A percentile compares a stretch with the other conserved stretches of the same genome.
Conservation (phyloP, 2,797 vertebrate genomes). For the Chaunax sp. region DNA sequence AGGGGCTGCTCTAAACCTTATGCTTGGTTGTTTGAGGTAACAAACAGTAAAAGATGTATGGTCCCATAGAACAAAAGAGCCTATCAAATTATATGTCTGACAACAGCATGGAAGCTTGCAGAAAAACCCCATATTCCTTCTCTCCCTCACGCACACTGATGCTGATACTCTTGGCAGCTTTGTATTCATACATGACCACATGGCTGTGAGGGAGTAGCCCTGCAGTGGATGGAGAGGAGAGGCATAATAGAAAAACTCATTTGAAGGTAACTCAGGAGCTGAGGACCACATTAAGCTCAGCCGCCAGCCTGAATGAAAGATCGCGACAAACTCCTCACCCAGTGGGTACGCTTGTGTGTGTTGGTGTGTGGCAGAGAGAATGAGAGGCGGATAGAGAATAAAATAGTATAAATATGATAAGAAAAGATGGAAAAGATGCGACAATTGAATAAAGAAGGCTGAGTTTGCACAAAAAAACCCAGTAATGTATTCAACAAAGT, state of each 20-base stretch:
- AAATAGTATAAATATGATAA: constrained; percentile 44
- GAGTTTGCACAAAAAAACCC: constrained; percentile 42
- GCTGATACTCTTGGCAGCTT: constrained; percentile 31
- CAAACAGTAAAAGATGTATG: background rate
- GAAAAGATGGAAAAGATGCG: constrained; percentile 42
- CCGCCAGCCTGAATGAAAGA: constrained; percentile 66
- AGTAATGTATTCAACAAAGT: constrained; percentile 38
- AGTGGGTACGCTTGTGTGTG: constrained; percentile 8
- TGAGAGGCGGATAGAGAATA: constrained; percentile 14
- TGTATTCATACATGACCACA: constrained; percentile 49
- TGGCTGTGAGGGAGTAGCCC: constrained; percentile 54
- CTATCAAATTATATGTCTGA: constrained; percentile 36
- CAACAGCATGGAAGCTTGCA: constrained; percentile 16
- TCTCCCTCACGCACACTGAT: constrained; percentile 17
- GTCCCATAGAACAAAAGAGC: constrained; percentile 8
- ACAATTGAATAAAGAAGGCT: constrained; percentile 46
- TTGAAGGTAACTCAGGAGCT: constrained; percentile 63
- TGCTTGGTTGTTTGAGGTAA: constrained; percentile 11
- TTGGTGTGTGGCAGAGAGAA: constrained; percentile 7
- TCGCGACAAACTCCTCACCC: constrained; percentile 49
- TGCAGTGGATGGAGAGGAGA: constrained; percentile 57
- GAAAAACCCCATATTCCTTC: background rate
- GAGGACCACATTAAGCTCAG: constrained; percentile 61
- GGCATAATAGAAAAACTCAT: constrained; percentile 69
- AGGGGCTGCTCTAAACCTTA: background rate